These are phyloP conservation scores for Stylophora pistillata DNA, from an alignment of 64 coral and sea anemone species.

Conservation along the genomic window DNA sequence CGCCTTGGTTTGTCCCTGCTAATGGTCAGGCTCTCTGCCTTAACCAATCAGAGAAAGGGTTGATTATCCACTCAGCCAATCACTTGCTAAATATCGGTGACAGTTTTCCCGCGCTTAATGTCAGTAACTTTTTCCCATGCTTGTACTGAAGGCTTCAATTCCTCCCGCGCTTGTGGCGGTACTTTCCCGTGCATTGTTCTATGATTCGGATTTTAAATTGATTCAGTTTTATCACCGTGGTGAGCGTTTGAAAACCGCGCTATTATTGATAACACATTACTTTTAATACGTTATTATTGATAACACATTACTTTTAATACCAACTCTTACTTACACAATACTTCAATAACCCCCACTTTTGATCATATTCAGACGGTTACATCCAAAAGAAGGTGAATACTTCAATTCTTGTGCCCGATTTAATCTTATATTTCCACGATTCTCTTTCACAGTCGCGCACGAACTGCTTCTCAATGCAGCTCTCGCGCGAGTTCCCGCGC, in stretches of 20 bases:
- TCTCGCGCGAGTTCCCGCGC: conserved; percentile 62
- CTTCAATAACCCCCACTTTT: neutral
- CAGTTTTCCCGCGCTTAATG: neutral
- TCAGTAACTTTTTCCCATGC: neutral
- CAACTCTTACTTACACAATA: too few species aligned
- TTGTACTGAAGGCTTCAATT: neutral
- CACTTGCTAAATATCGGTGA: neutral
- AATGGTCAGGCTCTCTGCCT: too few species aligned
- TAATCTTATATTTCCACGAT: neutral
- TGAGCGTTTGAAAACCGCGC: too few species aligned
- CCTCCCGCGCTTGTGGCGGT: neutral
- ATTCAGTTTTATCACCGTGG: neutral
- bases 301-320: too few species aligned
- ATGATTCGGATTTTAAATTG: too few species aligned
- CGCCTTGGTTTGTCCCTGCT: neutral
- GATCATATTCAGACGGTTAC: neutral
- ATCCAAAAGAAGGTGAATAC: neutral
- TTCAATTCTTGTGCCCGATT: neutral
- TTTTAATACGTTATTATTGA: too few species aligned
- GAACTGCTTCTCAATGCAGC: conserved; percentile 59
- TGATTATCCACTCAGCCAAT: neutral
- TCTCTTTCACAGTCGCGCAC: conserved; percentile 12
- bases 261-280: too few species aligned
- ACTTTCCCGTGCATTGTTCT: neutral
- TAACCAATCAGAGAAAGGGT: neutral